Evolutionary conservation across 2,113 vertebrate genomes (phyloP).

Genomic region (Pluvianellus socialis): DNA sequence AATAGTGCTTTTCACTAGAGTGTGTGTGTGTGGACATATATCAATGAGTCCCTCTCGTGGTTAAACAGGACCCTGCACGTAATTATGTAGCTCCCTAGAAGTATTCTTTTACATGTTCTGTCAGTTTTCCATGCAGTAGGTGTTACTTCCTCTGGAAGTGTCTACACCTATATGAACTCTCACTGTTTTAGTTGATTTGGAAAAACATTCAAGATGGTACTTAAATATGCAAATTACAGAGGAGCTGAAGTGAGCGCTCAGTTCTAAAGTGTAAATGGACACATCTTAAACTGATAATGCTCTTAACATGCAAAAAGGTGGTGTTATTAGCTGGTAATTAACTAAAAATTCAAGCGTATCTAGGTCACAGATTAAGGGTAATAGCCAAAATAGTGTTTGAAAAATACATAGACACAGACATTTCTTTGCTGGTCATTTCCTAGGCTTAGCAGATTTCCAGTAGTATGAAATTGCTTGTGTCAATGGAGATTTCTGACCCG

Average conservation of each 20-base stretch:
- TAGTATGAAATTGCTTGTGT: background rate
- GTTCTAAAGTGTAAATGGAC: background rate
- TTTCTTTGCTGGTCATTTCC: background rate
- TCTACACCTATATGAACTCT: background rate
- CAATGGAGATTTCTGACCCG: background rate
- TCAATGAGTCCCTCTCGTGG: constrained; percentile 30
- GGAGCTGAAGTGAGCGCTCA: background rate
- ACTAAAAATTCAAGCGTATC: background rate
- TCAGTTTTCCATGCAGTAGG: background rate
- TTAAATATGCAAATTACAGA: background rate
- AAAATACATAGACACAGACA: background rate
- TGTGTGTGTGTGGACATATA: background rate
- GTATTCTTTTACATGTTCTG: background rate
- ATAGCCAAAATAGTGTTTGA: background rate
- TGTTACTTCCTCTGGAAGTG: background rate
- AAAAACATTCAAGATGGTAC: background rate
- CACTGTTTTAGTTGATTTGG: background rate
- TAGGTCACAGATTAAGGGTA: background rate
- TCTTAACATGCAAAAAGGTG: background rate
- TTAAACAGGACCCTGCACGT: background rate
- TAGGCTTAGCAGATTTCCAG: background rate
- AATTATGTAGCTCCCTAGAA: background rate
- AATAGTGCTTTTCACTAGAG: constrained; percentile 8
- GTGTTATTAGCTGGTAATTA: background rate
- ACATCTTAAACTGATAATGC: background rate